phyloP scores from a whole-genome alignment of 2,797 vertebrate genomes.

The Acipenser ruthenus region DNA sequence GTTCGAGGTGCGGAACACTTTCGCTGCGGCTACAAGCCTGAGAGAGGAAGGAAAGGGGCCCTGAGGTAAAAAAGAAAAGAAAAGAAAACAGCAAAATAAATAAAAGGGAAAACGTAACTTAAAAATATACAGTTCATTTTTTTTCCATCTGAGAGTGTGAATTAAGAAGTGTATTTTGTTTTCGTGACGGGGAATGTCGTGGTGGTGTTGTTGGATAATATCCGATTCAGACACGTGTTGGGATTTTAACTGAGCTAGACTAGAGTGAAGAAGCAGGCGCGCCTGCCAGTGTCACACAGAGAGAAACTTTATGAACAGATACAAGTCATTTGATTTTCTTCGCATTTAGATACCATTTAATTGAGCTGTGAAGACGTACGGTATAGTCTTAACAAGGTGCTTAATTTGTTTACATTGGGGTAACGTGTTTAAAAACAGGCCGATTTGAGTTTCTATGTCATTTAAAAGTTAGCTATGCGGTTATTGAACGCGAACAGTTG shows the following conservation, averaged over 20 bases:
- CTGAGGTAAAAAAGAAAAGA: slow-evolving; percentile 21
- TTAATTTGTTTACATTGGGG: no score
- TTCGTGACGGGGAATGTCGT: no score
- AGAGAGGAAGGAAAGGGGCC: slow-evolving; percentile 28
- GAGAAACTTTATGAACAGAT: no score
- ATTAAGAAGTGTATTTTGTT: neutral
- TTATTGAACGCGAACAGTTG: no score
- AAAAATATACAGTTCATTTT: neutral
- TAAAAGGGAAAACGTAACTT: neutral
- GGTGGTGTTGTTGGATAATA: neutral
- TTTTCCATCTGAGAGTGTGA: neutral
- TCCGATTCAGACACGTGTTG: neutral
- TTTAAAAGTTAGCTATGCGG: no score
- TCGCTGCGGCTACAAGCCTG: slow-evolving; percentile 26
- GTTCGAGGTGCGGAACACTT: slow-evolving; percentile 30
- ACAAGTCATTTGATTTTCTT: no score
- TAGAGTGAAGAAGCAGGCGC: neutral
- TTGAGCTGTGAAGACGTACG: no score
- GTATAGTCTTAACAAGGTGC: no score
- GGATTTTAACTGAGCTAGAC: neutral
- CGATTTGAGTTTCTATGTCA: no score
- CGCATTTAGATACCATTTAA: no score
- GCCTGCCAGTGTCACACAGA: neutral
- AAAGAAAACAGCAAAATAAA: neutral
- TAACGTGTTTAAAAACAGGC: no score